Conservation (phyloP, 2,113 vertebrate species). For the Myotis yumanensis region DNA sequence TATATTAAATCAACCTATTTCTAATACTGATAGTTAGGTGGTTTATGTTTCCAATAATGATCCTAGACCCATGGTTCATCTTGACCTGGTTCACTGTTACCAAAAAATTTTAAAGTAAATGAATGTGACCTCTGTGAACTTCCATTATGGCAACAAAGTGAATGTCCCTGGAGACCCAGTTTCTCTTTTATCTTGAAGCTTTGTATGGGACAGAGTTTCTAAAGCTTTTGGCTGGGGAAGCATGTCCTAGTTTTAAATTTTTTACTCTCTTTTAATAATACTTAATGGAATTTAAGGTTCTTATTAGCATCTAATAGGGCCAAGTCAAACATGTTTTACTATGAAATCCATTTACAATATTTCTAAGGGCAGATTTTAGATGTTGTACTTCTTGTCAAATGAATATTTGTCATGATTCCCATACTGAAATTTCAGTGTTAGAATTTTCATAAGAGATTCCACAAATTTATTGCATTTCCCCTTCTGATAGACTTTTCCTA, state of each 20-base stretch:
- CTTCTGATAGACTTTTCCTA: background rate
- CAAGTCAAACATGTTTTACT: background rate
- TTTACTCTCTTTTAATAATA: background rate
- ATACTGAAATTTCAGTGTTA: background rate
- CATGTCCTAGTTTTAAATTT: background rate
- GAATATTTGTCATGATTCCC: background rate
- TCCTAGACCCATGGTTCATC: background rate
- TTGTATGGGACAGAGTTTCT: background rate
- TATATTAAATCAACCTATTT: background rate
- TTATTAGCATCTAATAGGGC: background rate
- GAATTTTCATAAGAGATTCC: background rate
- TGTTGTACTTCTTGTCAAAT: background rate
- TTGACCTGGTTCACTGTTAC: conserved; percentile 14
- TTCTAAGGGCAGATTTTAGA: background rate
- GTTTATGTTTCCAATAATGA: conserved; percentile 38
- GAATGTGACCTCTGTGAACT: background rate
- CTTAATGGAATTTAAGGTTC: background rate
- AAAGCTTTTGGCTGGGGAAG: background rate
- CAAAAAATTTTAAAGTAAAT: conserved; percentile 52
- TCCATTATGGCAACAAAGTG: conserved; percentile 22
- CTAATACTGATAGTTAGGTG: background rate
- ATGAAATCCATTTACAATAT: background rate
- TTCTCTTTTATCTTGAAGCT: background rate
- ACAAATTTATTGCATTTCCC: background rate
- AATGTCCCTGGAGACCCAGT: background rate